Evolutionary conservation across 2,113 vertebrate species (phyloP).

Genomic region (Mungos mungo): DNA sequence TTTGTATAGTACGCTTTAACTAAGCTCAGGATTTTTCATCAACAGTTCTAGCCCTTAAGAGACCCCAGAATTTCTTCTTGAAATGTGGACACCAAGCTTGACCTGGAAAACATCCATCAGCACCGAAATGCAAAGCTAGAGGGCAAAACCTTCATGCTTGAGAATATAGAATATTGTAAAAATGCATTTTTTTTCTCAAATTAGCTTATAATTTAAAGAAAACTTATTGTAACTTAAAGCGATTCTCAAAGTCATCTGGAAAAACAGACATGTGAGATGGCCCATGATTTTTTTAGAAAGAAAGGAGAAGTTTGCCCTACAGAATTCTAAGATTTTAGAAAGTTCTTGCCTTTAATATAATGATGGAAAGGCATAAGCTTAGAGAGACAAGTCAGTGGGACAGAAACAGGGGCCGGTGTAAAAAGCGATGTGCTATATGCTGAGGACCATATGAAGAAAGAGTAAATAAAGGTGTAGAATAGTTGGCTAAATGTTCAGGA

Average conservation of each 20-base stretch:
- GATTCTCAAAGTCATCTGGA: background rate
- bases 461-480: conserved; percentile 6
- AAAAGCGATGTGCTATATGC: background rate
- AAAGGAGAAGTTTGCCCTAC: background rate
- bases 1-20: background rate
- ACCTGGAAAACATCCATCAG: background rate
- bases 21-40: conserved; percentile 24
- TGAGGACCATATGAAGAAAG: background rate
- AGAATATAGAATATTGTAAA: background rate
- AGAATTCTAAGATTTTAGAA: conserved; percentile 11
- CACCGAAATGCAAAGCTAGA: background rate
- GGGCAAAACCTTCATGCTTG: background rate
- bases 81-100: background rate
- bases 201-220: background rate
- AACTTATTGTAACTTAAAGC: background rate
- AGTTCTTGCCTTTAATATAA: background rate
- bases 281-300: background rate
- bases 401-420: background rate
- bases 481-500: background rate
- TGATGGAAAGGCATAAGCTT: background rate
- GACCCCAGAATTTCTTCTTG: conserved; percentile 34
- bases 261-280: background rate
- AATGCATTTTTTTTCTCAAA: conserved; percentile 22
- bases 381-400: background rate
- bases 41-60: background rate